phyloP scores from a whole-genome alignment of 1,140 invertebrate genomes.

The Tetramorium parvispinum region DNA sequence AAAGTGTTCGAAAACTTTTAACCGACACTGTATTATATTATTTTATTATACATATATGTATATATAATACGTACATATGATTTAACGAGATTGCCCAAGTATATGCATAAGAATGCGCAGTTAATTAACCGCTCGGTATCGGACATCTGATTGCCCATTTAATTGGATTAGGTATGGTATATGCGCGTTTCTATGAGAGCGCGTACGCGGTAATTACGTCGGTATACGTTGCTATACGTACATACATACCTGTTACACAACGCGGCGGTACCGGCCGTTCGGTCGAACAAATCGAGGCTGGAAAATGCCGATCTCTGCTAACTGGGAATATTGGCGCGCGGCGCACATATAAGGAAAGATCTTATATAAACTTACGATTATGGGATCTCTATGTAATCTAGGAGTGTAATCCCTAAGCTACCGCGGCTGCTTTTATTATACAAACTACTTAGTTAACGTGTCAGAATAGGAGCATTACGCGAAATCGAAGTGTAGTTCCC shows the following conservation, averaged over 20 bases:
- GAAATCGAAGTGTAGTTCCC: neutral
- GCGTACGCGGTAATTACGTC: slow-evolving; percentile 71
- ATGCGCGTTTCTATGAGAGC: slow-evolving; percentile 71
- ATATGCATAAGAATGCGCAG: slow-evolving; percentile 80
- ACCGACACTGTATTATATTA: no score
- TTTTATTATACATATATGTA: neutral
- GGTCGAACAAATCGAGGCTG: slow-evolving; percentile 34
- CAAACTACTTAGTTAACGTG: slow-evolving; percentile 6
- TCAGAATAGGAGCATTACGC: neutral
- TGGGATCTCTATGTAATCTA: slow-evolving; percentile 32
- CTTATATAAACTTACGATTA: slow-evolving; percentile 34
- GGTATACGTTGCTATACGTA: slow-evolving; percentile 62
- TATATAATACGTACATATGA: slow-evolving; percentile 49
- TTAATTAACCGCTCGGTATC: slow-evolving; percentile 81
- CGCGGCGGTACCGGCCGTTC: slow-evolving; percentile 15
- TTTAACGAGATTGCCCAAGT: slow-evolving; percentile 75
- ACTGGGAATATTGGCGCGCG: slow-evolving; percentile 31
- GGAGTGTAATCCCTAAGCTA: slow-evolving; percentile 9
- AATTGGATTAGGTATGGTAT: slow-evolving; percentile 79
- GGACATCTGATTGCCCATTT: slow-evolving; percentile 80
- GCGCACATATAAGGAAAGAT: slow-evolving; percentile 20
- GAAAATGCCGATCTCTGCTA: slow-evolving; percentile 44
- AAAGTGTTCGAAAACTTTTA: no score
- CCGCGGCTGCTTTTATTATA: slow-evolving; percentile 4
- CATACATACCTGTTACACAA: slow-evolving; percentile 57